A percentile compares a stretch with the other conserved stretches of the same genome.
Conservation (phyloP, 2,888 invertebrate genomes). For the Adelphocoris suturalis region DNA sequence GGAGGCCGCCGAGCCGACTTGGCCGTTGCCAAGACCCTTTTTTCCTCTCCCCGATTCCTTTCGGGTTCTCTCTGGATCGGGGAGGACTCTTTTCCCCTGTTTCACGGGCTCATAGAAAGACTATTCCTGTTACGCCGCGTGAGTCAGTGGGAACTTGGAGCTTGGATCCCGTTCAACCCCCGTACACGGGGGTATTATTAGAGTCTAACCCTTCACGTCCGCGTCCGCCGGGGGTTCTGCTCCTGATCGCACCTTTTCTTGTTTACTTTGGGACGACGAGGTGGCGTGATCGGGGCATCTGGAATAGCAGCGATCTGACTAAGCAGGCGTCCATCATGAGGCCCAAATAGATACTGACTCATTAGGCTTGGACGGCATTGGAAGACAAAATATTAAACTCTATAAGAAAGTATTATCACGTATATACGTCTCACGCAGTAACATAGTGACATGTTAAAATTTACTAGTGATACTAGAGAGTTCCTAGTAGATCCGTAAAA, state of each 20-base stretch:
- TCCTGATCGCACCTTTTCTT: background rate
- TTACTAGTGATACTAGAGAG: too few species aligned
- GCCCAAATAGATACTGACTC: background rate
- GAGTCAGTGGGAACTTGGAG: conserved; percentile 45
- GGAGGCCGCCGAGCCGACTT: background rate
- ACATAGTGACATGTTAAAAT: too few species aligned
- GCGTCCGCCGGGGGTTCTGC: background rate
- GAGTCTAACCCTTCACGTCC: conserved; percentile 1
- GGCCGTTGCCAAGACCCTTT: background rate
- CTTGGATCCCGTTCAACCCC: conserved; percentile 13
- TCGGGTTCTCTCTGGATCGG: background rate
- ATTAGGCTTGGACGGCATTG: background rate
- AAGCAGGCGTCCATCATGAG: background rate
- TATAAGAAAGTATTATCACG: too few species aligned
- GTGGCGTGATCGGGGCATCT: conserved; percentile 9
- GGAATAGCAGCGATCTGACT: conserved; percentile 12
- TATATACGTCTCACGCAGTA: too few species aligned
- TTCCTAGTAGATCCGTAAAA: too few species aligned
- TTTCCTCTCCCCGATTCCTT: background rate
- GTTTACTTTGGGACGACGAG: background rate
- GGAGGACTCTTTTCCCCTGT: background rate
- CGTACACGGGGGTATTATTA: conserved; percentile 33
- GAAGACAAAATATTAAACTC: too few species aligned
- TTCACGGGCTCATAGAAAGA: conserved; percentile 22
- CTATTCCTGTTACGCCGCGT: conserved; percentile 54